Conservation (phyloP, 2,888 invertebrate genomes). For the Phortica okadai region DNA sequence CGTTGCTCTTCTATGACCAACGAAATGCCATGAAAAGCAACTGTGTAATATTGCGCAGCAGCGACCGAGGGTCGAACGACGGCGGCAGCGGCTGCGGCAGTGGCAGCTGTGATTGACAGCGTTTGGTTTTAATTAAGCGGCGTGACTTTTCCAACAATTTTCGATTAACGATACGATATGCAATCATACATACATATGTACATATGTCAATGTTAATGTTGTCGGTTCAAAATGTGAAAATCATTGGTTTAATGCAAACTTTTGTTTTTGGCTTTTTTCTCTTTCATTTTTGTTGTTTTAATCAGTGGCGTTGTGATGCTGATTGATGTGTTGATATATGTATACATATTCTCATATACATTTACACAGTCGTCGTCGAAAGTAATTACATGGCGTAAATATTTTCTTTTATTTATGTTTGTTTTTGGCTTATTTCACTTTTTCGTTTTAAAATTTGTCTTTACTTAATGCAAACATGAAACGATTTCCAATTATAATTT, state of each 20-base stretch:
- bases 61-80: neutral
- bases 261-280: neutral
- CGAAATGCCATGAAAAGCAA: neutral
- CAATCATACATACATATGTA: neutral
- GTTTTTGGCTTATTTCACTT: no score
- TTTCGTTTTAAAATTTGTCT: no score
- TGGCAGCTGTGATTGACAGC: conserved; percentile 9
- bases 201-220: neutral
- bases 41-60: neutral
- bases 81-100: neutral
- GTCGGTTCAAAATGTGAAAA: neutral
- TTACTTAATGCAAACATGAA: no score
- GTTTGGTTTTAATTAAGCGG: neutral
- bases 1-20: neutral
- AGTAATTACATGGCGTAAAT: no score
- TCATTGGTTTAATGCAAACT: neutral
- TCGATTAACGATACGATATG: neutral
- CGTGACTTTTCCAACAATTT: neutral
- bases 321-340: no score
- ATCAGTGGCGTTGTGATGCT: no score
- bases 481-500: no score
- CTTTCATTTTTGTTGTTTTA: neutral
- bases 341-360: no score
- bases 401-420: no score
- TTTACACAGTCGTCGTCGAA: no score